Conservation (phyloP, 2,888 invertebrate species). For the Myathropa florea region DNA sequence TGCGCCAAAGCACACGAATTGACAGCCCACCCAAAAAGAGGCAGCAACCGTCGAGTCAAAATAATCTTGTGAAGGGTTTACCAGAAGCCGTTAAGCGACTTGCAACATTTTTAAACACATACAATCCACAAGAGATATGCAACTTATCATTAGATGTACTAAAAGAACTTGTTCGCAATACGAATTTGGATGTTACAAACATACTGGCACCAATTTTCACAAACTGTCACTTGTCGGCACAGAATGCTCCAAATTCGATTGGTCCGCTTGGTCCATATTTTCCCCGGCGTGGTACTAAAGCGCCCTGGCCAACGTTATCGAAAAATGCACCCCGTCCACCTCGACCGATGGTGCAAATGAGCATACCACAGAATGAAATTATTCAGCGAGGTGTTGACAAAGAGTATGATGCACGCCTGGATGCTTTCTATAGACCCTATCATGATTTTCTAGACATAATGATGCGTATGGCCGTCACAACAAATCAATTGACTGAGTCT, state of each 20-base stretch:
- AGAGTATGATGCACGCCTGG: constrained; percentile 88
- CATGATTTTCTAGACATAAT: constrained; percentile 92
- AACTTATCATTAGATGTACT: constrained; percentile 87
- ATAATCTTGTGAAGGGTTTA: constrained; percentile 88
- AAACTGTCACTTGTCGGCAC: constrained; percentile 91
- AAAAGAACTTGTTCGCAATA: constrained; percentile 79
- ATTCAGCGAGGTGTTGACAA: constrained; percentile 86
- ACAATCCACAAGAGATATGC: constrained; percentile 92
- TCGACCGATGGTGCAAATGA: constrained; percentile 91
- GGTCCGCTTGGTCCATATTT: constrained; percentile 89
- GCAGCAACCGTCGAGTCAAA: constrained; percentile 77
- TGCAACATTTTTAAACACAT: constrained; percentile 93
- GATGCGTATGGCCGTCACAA: constrained; percentile 93
- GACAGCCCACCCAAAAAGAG: constrained; percentile 79
- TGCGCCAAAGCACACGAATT: constrained; percentile 83
- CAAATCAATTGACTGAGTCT: constrained; percentile 92
- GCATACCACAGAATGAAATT: constrained; percentile 88
- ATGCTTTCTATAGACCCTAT: constrained; percentile 92
- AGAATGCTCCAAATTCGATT: constrained; percentile 86
- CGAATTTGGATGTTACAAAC: constrained; percentile 83
- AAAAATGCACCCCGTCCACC: constrained; percentile 87
- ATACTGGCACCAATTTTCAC: constrained; percentile 92
- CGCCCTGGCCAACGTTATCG: constrained; percentile 82
- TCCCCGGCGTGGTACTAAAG: constrained; percentile 85
- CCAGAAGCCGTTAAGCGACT: constrained; percentile 92